Evolutionary conservation across 2,888 invertebrate species (phyloP), one percentile per base, ranked within the genome.

Genomic region (Leucophenga montana): DNA sequence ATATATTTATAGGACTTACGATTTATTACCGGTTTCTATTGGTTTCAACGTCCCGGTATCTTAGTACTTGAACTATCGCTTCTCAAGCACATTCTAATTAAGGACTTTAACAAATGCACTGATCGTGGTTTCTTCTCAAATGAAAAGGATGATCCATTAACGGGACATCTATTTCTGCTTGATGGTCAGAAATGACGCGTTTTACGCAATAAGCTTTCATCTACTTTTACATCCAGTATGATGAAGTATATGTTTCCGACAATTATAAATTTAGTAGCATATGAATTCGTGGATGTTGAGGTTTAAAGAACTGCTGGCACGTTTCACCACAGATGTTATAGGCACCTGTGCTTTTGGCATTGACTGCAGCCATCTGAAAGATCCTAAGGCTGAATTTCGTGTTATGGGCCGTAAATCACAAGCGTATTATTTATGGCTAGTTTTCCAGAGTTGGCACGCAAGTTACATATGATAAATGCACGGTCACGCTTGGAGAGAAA

Each of bases 271-370:
- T n/a, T n/a, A 27, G 82, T 86, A 14, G 83, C 78, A 0, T 70
- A 83, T 3, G 74, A 78, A 68, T 72, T 73, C 11, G 44, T 48
- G 0, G n/a, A 61, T 0, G 62, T 85, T 0, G 90, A 91, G 67
- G 76, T 90, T n/a, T 3, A 87, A 87, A 73, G 89, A 89, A 20
- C 67, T 89, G 0, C 79, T 88, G 66, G 88, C 89, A 0, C 85
- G 89, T 0, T 91, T 86, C 67, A 90, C 90, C 1, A 89, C 89
- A 1, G 91, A 91, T 74, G 89, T 91, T 0, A 90, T 91, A 59
- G 90, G 90, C 13, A 85, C 85, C 1, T 89, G 89, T 74, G 90
- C 89, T 13, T 90, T 90, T 74, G 90, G 90, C 1, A 85, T 90
- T 1, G 88, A 89, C 27, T 87, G 88, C 69, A 89, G 89, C 70